These are phyloP conservation scores for Bombyx mandarina DNA, from an alignment of 1,140 invertebrate species.

Conservation along the genomic window DNA sequence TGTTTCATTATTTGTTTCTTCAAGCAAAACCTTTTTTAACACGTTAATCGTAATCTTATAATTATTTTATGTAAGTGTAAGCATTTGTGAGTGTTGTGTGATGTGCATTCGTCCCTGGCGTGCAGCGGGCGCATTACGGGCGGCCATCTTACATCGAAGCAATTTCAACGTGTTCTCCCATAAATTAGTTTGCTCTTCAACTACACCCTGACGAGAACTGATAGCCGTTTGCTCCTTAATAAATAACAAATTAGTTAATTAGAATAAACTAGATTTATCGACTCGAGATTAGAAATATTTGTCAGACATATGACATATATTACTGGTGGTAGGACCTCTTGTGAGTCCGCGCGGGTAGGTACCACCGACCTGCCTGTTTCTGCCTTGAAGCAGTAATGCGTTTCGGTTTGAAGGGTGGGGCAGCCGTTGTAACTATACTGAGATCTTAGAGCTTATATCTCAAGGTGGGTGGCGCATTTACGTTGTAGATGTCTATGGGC, in stretches of 20 bases:
- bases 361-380: too few relatives aligned
- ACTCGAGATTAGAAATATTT: too few relatives aligned
- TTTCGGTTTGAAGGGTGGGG: too few relatives aligned
- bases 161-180: constrained; percentile 58
- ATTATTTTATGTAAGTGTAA: constrained; percentile 45
- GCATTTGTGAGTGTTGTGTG: constrained; percentile 65
- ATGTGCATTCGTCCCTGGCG: constrained; percentile 62
- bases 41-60: neutral
- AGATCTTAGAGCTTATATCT: too few relatives aligned
- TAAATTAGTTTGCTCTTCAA: constrained; percentile 58
- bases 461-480: too few relatives aligned
- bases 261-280: constrained; percentile 2
- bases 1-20: neutral
- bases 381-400: too few relatives aligned
- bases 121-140: constrained; percentile 42
- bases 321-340: too few relatives aligned
- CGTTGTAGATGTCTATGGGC: too few relatives aligned
- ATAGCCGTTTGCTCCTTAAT: constrained; percentile 59
- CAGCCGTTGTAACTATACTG: too few relatives aligned
- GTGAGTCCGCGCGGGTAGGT: too few relatives aligned
- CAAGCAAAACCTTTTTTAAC: neutral
- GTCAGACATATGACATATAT: too few relatives aligned
- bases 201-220: constrained; percentile 56
- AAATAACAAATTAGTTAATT: neutral
- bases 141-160: constrained; percentile 55